phyloP scores from a whole-genome alignment of 2,797 vertebrate genomes.

The Hypotaenidia okinawae region DNA sequence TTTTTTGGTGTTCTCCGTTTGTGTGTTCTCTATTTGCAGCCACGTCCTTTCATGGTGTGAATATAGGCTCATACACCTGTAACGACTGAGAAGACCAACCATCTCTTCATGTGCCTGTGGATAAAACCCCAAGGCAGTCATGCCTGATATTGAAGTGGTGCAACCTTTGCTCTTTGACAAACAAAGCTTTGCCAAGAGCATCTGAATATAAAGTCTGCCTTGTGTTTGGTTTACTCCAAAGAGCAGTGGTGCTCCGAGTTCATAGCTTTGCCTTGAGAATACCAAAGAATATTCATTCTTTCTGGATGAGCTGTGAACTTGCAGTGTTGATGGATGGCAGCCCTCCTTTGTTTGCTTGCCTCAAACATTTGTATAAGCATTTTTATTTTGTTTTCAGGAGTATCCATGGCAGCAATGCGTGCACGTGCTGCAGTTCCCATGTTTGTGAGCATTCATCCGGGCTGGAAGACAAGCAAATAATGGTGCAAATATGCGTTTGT shows the following conservation, averaged over 20 bases:
- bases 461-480: background rate
- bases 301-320: background rate
- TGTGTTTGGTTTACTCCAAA: background rate
- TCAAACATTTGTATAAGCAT: conserved; percentile 57
- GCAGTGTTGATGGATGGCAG: conserved; percentile 35
- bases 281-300: conserved; percentile 23
- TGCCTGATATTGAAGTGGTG: background rate
- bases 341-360: conserved; percentile 47
- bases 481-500: conserved; percentile 29
- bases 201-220: background rate
- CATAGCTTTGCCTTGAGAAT: background rate
- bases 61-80: background rate
- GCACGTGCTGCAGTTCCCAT: background rate
- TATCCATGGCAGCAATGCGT: conserved; percentile 56
- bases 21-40: background rate
- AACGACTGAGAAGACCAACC: background rate
- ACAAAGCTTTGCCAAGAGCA: background rate
- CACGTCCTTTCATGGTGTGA: background rate
- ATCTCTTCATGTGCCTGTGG: background rate
- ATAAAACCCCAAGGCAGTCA: background rate
- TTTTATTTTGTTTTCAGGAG: conserved; percentile 58
- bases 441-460: background rate
- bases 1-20: background rate
- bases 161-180: background rate
- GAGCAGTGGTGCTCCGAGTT: background rate